These are phyloP conservation scores for Argyra leucocephala DNA, from an alignment of 2,888 invertebrate species.

Conservation along the genomic window DNA sequence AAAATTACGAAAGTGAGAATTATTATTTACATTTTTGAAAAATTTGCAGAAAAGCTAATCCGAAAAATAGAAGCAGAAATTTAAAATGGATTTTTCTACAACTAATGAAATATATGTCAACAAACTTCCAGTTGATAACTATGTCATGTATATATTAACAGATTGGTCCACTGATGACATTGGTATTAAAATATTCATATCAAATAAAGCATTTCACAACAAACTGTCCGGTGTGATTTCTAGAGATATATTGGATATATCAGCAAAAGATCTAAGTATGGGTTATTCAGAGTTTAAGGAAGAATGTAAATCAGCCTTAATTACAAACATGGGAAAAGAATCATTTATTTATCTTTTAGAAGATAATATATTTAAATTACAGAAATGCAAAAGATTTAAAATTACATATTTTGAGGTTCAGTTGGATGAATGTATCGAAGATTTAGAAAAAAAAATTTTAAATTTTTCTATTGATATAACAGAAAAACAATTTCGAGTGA, in stretches of 20 bases:
- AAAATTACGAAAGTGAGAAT: too few species aligned
- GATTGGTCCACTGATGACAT: neutral
- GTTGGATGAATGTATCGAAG: neutral
- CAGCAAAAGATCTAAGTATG: slow-evolving; percentile 17
- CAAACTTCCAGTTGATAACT: neutral
- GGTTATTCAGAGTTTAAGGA: slow-evolving; percentile 13
- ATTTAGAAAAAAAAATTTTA: slow-evolving; percentile 9
- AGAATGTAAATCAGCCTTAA: slow-evolving; percentile 15
- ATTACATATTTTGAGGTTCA: slow-evolving; percentile 12
- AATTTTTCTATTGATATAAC: slow-evolving; percentile 9
- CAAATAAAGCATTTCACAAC: neutral
- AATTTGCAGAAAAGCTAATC: too few species aligned
- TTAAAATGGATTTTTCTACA: too few species aligned
- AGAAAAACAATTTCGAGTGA: neutral
- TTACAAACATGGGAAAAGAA: slow-evolving; percentile 11
- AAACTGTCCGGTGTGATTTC: slow-evolving; percentile 14
- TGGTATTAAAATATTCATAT: slow-evolving; percentile 4
- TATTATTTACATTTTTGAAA: too few species aligned
- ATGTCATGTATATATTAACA: slow-evolving; percentile 2
- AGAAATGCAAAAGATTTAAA: slow-evolving; percentile 14
- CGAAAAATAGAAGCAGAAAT: too few species aligned
- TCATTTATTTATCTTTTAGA: slow-evolving; percentile 16
- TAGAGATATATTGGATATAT: slow-evolving; percentile 12
- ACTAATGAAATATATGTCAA: neutral
- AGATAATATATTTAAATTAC: slow-evolving; percentile 15